Evolutionary conservation across 2,797 vertebrate species (phyloP).

Genomic region (Denticeps clupeoides): DNA sequence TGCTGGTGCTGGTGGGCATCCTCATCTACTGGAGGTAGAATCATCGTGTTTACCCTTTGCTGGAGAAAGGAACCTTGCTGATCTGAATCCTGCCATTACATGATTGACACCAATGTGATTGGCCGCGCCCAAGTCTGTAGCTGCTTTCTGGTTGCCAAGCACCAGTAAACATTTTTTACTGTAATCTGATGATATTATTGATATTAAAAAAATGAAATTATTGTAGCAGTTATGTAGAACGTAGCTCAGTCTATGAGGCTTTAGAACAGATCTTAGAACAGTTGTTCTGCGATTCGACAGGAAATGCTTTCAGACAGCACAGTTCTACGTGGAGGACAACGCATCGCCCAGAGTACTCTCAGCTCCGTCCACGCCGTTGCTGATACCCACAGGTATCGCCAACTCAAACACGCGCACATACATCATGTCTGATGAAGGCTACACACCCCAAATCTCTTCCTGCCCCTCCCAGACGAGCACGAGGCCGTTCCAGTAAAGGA

Average conservation of each 20-base stretch:
- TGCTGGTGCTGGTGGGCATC: constrained; percentile 92
- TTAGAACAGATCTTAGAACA: background rate
- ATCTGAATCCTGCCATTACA: background rate
- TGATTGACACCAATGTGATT: no score
- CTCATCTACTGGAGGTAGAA: constrained; percentile 98
- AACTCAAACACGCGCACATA: constrained; percentile 51
- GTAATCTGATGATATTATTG: no score
- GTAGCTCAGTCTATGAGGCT: no score
- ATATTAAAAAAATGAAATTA: no score
- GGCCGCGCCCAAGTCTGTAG: no score
- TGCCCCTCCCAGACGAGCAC: constrained; percentile 66
- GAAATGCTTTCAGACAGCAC: constrained; percentile 90
- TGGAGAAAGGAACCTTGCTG: background rate
- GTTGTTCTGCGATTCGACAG: constrained; percentile 44
- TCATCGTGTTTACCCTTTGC: no score
- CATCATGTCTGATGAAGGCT: no score
- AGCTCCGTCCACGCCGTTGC: constrained; percentile 72
- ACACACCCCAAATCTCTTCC: no score
- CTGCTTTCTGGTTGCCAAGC: no score
- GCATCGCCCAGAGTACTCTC: constrained; percentile 78
- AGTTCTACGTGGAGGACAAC: constrained; percentile 89
- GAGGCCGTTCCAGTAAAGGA: constrained; percentile 87
- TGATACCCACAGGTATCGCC: constrained; percentile 77
- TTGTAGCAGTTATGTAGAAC: no score
- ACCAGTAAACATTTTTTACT: no score